Evolutionary conservation across 2,888 invertebrate genomes (phyloP), one percentile per base, ranked within the genome.

Genomic region (Andrena fulva): DNA sequence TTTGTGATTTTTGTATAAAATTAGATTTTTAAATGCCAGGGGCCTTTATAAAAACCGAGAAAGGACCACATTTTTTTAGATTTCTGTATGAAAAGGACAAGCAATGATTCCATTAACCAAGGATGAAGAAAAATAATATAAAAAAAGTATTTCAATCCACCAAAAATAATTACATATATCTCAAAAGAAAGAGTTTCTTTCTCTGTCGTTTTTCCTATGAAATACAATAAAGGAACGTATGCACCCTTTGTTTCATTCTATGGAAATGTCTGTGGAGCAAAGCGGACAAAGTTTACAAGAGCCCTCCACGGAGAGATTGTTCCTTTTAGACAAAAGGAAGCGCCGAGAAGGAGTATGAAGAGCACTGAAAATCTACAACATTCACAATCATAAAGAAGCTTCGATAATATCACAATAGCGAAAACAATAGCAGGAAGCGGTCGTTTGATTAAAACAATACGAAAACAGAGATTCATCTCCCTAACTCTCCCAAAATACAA

Each of bases 211-310:
- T 80, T 80, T 66, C 59, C n/a, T 24, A 16, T 24, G 52, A 33
- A 52, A 54, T 62, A 50, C 72, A 72, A 63, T 59, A 20, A 52
- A 73, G 50, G 64, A 50, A 52, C 50, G 50, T 67, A 42, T 35
- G 66, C 69, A 62, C n/a, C 67, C 52, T 74, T 74, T 80, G 48
- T 82, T 81, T 77, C 67, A 81, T 48, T 70, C 62, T 27, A 63
- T 31, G 42, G 56, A 16, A 72, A 67, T 62, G 54, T 72, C 33
- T 6, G 50, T 60, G 42, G 54, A 72, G 75, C 72, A 27, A 78
- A 64, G 54, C 72, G 69, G 67, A 35, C 48, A 54, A 82, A 79
- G 63, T 78, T 82, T 73, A 70, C 33, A 76, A 73, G 66, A 59
- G 50, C 59, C 62, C 71, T 75, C 29, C 69, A 33, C 20, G n/a